Evolutionary conservation across 2,888 invertebrate species (phyloP), one percentile per base, ranked within the genome.

Genomic region (Latrodectus hesperus): DNA sequence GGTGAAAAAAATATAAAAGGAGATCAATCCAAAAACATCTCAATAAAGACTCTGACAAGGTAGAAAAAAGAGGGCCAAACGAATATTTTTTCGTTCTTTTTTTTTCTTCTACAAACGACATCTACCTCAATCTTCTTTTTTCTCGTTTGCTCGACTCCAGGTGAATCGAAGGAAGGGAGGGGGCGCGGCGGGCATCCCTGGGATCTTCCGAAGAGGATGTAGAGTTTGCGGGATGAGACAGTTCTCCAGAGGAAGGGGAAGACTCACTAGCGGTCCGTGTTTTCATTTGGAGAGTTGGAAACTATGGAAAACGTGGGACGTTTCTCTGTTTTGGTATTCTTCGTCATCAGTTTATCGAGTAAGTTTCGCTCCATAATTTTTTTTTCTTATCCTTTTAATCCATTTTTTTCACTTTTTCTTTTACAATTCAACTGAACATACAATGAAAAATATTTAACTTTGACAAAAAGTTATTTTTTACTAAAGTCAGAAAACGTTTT

Each of bases 241-340:
- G 60, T 16, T 60, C 60, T 60, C 60, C n/a, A n/a, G 60, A 60
- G 60, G 60, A 16, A 16, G 60, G 6, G 38, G 38, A 38, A 38
- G 38, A 38, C 38, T 38, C 38, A 38, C 38, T 60, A 60, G 60
- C n/a, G 60, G 6, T 12, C n/a, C n/a, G 14, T 60, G 60, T n/a
- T 16, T 60, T n/a, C 60, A 12, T 12, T n/a, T 60, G 12, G 12
- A n/a, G n/a, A 60, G 60, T 16, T 12, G 60, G n/a, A 60, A 60
- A 60, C n/a, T n/a, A 60, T 60, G 60, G 14, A 60, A 60, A 60
- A 60, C 60, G 60, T 60, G 60, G 60, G 60, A 60, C 60, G 60
- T 12, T 60, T 60, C 60, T 60, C 60, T 60, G 60, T 60, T 60
- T 60, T 60, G 60, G 60, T n/a, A 60, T 12, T 60, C 11, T 9